phyloP scores from a whole-genome alignment of 2,113 vertebrate species.

The Otocyon megalotis region DNA sequence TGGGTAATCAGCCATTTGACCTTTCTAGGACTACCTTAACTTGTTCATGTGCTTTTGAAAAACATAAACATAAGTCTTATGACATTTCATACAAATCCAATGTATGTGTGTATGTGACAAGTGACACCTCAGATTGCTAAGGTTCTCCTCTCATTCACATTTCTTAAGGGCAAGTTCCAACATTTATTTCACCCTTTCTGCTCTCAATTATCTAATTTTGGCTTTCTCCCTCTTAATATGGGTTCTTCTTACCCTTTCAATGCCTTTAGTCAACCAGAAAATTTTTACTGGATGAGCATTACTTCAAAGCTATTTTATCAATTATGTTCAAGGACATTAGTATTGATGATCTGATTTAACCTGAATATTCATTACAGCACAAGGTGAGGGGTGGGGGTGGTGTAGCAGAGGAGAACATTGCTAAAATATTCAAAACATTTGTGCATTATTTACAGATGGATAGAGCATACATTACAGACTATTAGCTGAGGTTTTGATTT shows the following conservation, averaged over 20 bases:
- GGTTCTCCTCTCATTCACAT: background rate
- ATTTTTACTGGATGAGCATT: background rate
- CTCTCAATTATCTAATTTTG: background rate
- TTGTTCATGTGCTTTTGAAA: background rate
- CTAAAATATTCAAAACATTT: background rate
- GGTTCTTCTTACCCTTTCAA: background rate
- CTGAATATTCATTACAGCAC: slow-evolving; percentile 1
- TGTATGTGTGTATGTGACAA: background rate
- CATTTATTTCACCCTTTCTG: background rate
- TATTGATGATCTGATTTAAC: slow-evolving; percentile 52
- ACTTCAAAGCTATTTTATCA: slow-evolving; percentile 31
- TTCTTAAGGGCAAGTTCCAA: background rate
- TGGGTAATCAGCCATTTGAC: background rate
- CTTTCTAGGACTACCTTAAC: background rate
- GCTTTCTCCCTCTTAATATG: background rate
- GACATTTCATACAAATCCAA: background rate
- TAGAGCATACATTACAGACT: background rate
- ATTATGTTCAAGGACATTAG: slow-evolving; percentile 18
- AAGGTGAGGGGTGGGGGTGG: background rate
- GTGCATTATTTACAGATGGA: background rate
- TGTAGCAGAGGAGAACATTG: background rate
- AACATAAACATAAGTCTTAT: background rate
- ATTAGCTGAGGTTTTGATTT: background rate
- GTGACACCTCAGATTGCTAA: background rate
- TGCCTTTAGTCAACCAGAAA: background rate